Evolutionary conservation across 2,888 invertebrate species (phyloP).

Genomic region (Prostheceraeus crozeri): DNA sequence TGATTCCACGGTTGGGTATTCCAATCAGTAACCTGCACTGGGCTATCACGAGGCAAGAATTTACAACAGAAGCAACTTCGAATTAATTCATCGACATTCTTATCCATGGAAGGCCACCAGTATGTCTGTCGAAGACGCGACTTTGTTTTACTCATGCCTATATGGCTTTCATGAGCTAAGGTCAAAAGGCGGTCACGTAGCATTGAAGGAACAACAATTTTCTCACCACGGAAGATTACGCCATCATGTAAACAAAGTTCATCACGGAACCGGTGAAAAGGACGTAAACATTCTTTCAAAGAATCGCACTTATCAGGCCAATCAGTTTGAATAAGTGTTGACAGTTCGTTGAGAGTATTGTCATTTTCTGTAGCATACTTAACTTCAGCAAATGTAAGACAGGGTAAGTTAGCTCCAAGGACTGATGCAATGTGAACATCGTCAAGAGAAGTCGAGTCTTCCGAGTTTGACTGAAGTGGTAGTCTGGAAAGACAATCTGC

Average conservation of each 20-base stretch:
- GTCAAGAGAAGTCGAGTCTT: constrained; percentile 3
- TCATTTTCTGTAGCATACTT: too few species aligned
- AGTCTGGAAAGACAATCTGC: too few species aligned
- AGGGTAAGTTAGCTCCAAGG: constrained; percentile 16
- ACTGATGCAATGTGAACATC: constrained; percentile 22
- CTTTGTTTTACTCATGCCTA: constrained; percentile 12
- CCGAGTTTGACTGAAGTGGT: too few species aligned
- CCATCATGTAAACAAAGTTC: constrained; percentile 24
- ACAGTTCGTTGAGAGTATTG: too few species aligned
- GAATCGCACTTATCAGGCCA: too few species aligned
- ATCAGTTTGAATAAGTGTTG: too few species aligned
- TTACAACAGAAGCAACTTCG: constrained; percentile 16
- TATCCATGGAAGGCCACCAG: constrained; percentile 27
- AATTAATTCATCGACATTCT: constrained; percentile 9
- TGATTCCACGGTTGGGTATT: constrained; percentile 5
- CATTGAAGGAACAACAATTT: constrained; percentile 27
- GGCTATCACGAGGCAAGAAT: constrained; percentile 14
- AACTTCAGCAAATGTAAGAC: neutral
- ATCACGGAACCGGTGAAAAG: constrained; percentile 17
- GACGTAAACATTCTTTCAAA: too few species aligned
- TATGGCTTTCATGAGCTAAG: constrained; percentile 29
- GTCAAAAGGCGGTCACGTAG: constrained; percentile 8
- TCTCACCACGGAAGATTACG: constrained; percentile 25
- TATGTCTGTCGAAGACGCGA: too few species aligned
- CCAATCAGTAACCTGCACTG: constrained; percentile 26